phyloP scores from a whole-genome alignment of 2,888 invertebrate genomes.

The Thyatira batis region DNA sequence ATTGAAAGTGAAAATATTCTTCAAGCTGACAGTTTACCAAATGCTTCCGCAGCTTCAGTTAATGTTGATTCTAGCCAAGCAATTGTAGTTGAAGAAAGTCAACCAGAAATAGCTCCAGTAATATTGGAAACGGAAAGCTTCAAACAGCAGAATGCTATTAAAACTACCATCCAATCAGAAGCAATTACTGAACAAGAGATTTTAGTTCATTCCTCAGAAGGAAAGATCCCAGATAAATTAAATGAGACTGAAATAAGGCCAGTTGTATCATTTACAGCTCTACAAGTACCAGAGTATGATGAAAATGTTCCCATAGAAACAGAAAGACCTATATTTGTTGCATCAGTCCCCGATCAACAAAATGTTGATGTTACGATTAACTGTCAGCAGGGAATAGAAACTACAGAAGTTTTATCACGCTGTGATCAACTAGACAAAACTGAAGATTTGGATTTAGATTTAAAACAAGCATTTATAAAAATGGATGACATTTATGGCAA shows the following conservation, averaged over 20 bases:
- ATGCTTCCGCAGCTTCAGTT: constrained; percentile 37
- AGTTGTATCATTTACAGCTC: constrained; percentile 65
- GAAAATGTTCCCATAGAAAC: constrained; percentile 83
- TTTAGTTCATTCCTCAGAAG: constrained; percentile 71
- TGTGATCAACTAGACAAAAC: constrained; percentile 76
- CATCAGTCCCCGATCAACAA: constrained; percentile 65
- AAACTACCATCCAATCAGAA: constrained; percentile 74
- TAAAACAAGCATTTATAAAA: constrained; percentile 54
- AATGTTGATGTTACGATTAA: constrained; percentile 64
- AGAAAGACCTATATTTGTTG: constrained; percentile 72
- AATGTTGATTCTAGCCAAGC: constrained; percentile 68
- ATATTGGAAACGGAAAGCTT: constrained; percentile 40
- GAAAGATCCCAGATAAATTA: constrained; percentile 45
- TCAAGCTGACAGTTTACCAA: constrained; percentile 31
- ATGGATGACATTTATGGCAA: constrained; percentile 71
- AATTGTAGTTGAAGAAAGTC: constrained; percentile 77
- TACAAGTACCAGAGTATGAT: constrained; percentile 81
- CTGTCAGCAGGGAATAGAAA: constrained; percentile 75
- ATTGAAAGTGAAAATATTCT: constrained; percentile 81
- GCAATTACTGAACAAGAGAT: constrained; percentile 83
- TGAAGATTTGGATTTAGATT: constrained; percentile 57
- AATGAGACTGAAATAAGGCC: constrained; percentile 61
- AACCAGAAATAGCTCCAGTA: constrained; percentile 67
- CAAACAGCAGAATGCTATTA: constrained; percentile 55
- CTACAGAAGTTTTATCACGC: constrained; percentile 79